Evolutionary conservation across 2,888 invertebrate genomes (phyloP).

Genomic region (Phyllotreta cruciferae): DNA sequence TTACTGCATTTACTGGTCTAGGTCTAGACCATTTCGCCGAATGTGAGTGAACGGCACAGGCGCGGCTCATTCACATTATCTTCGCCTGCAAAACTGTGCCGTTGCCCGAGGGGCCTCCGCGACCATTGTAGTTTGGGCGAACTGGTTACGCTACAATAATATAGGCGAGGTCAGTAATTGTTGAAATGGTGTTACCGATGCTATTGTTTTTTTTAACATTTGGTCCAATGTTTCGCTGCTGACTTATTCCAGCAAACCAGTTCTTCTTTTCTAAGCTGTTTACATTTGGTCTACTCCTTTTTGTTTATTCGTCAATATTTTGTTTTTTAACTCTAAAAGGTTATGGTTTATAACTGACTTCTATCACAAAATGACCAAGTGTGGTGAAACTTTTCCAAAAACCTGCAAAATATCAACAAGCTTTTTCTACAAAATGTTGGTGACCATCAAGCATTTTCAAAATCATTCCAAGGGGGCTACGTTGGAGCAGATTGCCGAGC

Average conservation of each 20-base stretch:
- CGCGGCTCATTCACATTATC: constrained; percentile 11
- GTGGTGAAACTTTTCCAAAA: constrained; percentile 23
- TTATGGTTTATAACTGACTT: neutral
- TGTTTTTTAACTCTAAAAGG: no score
- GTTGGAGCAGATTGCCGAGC: constrained; percentile 42
- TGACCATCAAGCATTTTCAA: constrained; percentile 43
- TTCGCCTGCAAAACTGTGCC: neutral
- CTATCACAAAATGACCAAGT: constrained; percentile 38
- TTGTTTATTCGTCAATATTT: no score
- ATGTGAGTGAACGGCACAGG: neutral
- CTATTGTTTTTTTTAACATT: neutral
- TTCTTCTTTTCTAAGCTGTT: no score
- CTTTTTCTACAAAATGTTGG: constrained; percentile 44
- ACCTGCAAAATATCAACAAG: constrained; percentile 37
- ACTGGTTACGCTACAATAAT: constrained; percentile 1
- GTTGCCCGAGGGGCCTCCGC: neutral
- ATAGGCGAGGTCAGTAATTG: constrained; percentile 21
- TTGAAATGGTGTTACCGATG: neutral
- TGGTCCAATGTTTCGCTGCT: no score
- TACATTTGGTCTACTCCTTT: no score
- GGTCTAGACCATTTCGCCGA: no score
- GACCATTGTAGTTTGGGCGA: neutral
- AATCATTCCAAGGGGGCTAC: constrained; percentile 38
- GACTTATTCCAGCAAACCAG: no score
- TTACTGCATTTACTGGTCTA: no score